Evolutionary conservation across 2,888 invertebrate species (phyloP).

Genomic region (Ischnus inquisitorius): DNA sequence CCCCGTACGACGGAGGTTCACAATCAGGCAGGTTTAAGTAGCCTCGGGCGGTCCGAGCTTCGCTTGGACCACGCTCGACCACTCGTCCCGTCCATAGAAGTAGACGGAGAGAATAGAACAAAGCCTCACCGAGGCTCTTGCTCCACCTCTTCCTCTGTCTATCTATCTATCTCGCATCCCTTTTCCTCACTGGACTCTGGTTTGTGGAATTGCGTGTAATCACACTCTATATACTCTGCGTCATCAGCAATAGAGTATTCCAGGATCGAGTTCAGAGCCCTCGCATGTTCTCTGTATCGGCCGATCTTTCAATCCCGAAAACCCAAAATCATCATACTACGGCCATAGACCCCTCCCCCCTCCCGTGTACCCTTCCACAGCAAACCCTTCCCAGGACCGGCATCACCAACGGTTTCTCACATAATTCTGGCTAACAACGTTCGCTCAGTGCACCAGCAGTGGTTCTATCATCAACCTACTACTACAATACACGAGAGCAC

Average conservation of each 20-base stretch:
- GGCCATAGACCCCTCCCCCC: not conserved
- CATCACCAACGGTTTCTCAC: conserved; percentile 55
- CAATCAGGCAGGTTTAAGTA: conserved; percentile 62
- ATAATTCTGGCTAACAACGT: conserved; percentile 64
- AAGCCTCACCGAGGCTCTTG: conserved; percentile 66
- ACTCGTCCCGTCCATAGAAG: conserved; percentile 43
- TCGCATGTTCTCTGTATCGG: conserved; percentile 47
- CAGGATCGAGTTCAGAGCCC: conserved; percentile 12
- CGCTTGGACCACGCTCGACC: conserved; percentile 46
- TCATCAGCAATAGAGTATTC: conserved; percentile 31
- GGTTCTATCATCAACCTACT: conserved; percentile 39
- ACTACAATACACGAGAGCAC: conserved; percentile 25
- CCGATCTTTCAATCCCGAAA: conserved; percentile 61
- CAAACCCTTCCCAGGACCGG: conserved; percentile 39
- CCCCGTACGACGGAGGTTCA: conserved; percentile 26
- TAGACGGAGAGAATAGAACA: conserved; percentile 74
- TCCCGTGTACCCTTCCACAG: not conserved
- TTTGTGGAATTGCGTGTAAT: conserved; percentile 76
- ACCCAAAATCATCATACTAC: conserved; percentile 58
- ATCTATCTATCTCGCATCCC: conserved; percentile 18
- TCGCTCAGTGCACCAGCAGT: conserved; percentile 39
- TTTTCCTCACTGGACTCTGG: conserved; percentile 58
- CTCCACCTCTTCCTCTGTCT: conserved; percentile 5
- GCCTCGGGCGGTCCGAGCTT: conserved; percentile 61
- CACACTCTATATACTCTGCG: conserved; percentile 65